Base-by-base conservation (phyloP, 64 coral and sea anemone species). In the Dendrophyllia cribrosa region DNA sequence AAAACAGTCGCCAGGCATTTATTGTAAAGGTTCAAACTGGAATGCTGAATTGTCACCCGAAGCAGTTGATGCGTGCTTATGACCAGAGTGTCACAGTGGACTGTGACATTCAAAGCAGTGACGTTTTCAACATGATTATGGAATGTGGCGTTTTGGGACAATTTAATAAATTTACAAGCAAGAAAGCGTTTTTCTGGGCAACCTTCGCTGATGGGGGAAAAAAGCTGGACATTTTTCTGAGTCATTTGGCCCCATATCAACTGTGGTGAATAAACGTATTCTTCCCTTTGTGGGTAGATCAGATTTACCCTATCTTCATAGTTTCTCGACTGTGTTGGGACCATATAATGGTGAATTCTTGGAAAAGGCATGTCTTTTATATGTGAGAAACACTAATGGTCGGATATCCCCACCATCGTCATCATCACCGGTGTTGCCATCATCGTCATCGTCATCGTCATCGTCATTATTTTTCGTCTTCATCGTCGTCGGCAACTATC, bases 131-230 rank as follows among this genome's bases (percentile, higher is more conserved):
- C 51, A 58, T 97, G 5, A 91, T 97, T 22, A 97, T 97, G 95
- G 95, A 97, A 66, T 97, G 95, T 76, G 95, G 95, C 15, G 95
- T 97, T 81, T 72, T 97, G 66, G 95, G 95, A 78, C 9, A n/a
- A 43, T 24, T 91, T 0, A 4, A 59, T 49, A 78, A 87, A 59
- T 78, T 78, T 56, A 93, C 91, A 20, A 93, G 91, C 60, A 93
- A 93, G 58, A 91, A 91, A 75, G 78, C 79, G 1, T 91, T 85
- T 44, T 91, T 91, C 79, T 91, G 69, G 89, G 89, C 78, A 66
- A 85, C 12, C 5, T 91, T 91, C 63, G 70, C 78, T 8, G 74
- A 91, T 34, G 78, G 78, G 65, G 64, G 74, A 34, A 56, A 56
- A 6, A 49, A 91, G 13, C 10, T 91, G 67, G 83, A 16, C 12